These are phyloP conservation scores for Hydrophis major DNA, from an alignment of 2,797 vertebrate species.

Conservation along the genomic window DNA sequence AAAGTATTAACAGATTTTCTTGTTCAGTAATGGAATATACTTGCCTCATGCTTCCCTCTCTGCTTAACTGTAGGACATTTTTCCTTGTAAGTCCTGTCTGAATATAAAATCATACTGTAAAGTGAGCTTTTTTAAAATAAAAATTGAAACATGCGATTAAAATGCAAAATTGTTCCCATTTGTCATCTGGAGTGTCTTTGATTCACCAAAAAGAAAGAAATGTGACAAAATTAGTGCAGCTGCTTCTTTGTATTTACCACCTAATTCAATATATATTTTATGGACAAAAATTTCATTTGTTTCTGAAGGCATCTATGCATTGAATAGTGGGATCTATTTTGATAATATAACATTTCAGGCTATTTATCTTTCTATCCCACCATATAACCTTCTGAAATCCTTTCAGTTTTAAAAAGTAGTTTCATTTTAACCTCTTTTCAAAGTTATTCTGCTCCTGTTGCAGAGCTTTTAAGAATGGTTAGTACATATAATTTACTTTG, in stretches of 20 bases:
- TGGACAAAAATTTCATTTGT: conserved; percentile 45
- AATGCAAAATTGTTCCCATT: conserved; percentile 31
- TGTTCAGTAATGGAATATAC: neutral
- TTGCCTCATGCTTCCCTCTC: neutral
- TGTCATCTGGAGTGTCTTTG: conserved; percentile 31
- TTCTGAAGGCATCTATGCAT: conserved; percentile 34
- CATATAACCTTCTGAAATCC: conserved; percentile 30
- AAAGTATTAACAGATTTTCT: conserved; percentile 11
- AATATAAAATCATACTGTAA: conserved; percentile 19
- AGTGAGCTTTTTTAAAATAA: conserved; percentile 18
- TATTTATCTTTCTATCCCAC: conserved; percentile 29
- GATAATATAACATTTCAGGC: conserved; percentile 53
- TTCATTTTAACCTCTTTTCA: neutral
- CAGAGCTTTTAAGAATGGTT: neutral
- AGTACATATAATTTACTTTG: neutral
- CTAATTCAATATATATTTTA: conserved; percentile 35
- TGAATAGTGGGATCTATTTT: conserved; percentile 48
- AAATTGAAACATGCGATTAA: conserved; percentile 31
- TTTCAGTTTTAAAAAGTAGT: conserved; percentile 33
- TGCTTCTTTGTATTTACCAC: conserved; percentile 53
- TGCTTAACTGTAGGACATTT: neutral
- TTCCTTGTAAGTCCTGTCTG: conserved; percentile 18
- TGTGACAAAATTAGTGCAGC: conserved; percentile 43
- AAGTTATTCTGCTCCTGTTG: conserved; percentile 1
- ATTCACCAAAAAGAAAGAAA: conserved; percentile 37